Evolutionary conservation across 1,140 invertebrate genomes (phyloP).

Genomic region (Diachasmimorpha longicaudata): DNA sequence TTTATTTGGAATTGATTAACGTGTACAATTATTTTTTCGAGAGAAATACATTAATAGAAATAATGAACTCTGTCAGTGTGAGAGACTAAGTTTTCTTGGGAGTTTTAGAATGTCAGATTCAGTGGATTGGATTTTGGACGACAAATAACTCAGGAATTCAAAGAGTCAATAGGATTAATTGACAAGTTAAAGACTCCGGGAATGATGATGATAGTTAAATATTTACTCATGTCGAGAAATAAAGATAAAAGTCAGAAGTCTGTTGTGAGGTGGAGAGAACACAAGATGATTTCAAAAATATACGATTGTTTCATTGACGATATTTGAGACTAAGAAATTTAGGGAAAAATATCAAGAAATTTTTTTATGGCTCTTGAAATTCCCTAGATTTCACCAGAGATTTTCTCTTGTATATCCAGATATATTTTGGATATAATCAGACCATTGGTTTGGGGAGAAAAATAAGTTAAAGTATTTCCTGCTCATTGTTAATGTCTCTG

Average conservation of each 20-base stretch:
- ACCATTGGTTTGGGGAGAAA: neutral
- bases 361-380: neutral
- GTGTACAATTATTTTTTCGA: no score
- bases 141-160: neutral
- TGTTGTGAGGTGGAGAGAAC: neutral
- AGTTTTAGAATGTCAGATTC: neutral
- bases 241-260: neutral
- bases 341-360: neutral
- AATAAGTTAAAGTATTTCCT: neutral
- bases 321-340: neutral
- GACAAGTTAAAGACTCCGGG: neutral
- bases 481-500: neutral
- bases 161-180: neutral
- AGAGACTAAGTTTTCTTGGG: neutral
- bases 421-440: neutral
- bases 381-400: neutral
- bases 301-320: neutral
- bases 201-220: neutral
- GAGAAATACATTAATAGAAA: no score
- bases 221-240: neutral
- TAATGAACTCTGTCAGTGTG: slow-evolving; percentile 61
- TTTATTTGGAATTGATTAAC: no score
- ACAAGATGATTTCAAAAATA: neutral
- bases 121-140: neutral
- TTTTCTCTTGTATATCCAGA: neutral